A percentile compares a stretch with the other conserved stretches of the same genome.
These are phyloP conservation scores for Gambusia holbrooki DNA, from an alignment of 2,113 vertebrate genomes.

Conservation along the genomic window DNA sequence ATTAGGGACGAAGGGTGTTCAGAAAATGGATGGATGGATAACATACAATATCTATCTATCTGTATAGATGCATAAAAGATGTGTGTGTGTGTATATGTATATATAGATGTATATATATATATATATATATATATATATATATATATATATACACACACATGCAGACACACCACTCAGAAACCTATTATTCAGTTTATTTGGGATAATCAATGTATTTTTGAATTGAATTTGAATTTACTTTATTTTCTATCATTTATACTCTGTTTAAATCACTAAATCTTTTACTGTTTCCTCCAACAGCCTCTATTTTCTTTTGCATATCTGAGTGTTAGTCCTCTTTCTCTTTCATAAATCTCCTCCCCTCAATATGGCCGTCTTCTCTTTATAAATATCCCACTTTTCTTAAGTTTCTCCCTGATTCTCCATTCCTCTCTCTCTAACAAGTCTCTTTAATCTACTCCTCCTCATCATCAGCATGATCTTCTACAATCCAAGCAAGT, in stretches of 20 bases:
- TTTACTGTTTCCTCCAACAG: neutral
- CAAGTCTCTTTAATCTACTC: constrained; percentile 48
- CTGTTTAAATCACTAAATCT: neutral
- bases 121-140: too few species aligned
- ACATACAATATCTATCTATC: neutral
- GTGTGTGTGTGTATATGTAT: neutral
- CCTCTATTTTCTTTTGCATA: neutral
- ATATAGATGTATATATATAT: too few species aligned
- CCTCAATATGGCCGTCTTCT: neutral
- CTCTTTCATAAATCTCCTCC: constrained; percentile 43
- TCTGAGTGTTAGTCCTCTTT: neutral
- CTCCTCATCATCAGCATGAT: constrained; percentile 59
- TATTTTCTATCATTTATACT: neutral
- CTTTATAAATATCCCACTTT: constrained; percentile 29
- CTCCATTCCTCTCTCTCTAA: constrained; percentile 27
- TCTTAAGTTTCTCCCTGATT: constrained; percentile 9
- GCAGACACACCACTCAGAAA: too few species aligned
- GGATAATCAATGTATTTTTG: too few species aligned
- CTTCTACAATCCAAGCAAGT: constrained; percentile 62
- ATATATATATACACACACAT: neutral
- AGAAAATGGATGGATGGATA: too few species aligned
- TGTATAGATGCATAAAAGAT: too few species aligned
- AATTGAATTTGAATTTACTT: too few species aligned
- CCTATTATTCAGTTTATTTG: neutral
- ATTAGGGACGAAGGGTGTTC: too few species aligned